Conservation (phyloP, 2,888 invertebrate genomes). For the Aromia moschata region DNA sequence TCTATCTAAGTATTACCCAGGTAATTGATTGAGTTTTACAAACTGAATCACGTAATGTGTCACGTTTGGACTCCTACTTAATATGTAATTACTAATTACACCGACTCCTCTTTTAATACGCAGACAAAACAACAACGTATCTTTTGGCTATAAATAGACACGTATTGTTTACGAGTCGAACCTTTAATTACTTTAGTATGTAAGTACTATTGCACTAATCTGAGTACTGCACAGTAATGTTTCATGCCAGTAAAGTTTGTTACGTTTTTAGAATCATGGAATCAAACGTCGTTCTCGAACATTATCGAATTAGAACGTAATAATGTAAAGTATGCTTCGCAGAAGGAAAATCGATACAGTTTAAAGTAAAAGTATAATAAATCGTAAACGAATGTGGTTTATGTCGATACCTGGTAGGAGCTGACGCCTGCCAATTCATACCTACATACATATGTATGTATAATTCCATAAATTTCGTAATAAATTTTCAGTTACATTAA, state of each 20-base stretch:
- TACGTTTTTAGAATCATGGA: neutral
- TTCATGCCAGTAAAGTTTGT: too few species aligned
- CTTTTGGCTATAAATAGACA: neutral
- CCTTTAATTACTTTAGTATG: neutral
- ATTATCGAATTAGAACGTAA: constrained; percentile 2
- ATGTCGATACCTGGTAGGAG: neutral
- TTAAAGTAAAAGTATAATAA: constrained; percentile 1
- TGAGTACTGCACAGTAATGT: neutral
- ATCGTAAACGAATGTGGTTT: neutral
- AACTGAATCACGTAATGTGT: too few species aligned
- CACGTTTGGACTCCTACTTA: too few species aligned
- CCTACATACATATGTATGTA: too few species aligned
- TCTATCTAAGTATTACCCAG: too few species aligned
- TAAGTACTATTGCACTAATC: neutral
- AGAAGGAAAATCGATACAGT: constrained; percentile 3
- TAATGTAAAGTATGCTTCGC: neutral
- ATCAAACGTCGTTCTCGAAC: neutral
- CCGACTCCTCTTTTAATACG: neutral
- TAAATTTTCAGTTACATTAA: too few species aligned
- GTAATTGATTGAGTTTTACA: too few species aligned
- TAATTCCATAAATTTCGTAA: too few species aligned
- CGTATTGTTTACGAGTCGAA: neutral
- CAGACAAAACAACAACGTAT: neutral
- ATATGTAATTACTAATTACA: neutral
- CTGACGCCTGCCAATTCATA: too few species aligned